A percentile compares a stretch with the other conserved stretches of the same genome.
Evolutionary conservation across 2,113 vertebrate species (phyloP).

Genomic region (Daubentonia madagascariensis): DNA sequence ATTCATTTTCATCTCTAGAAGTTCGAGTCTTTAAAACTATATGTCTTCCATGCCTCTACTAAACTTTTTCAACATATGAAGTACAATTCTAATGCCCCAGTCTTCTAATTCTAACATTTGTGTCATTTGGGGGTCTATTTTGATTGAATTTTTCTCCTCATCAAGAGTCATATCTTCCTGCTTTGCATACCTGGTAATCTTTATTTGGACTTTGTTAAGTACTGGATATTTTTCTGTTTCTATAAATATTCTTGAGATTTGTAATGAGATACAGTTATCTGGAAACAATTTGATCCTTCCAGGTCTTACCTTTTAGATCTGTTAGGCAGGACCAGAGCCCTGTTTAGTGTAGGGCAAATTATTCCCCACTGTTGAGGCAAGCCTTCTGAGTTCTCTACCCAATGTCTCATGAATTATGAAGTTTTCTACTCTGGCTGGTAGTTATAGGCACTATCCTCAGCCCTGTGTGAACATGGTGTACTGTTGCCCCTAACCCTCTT

Average conservation of each 20-base stretch:
- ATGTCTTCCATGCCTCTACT: neutral
- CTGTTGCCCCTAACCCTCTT: neutral
- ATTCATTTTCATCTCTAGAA: neutral
- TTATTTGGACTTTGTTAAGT: neutral
- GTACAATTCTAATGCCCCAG: neutral
- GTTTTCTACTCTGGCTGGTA: neutral
- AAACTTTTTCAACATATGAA: neutral
- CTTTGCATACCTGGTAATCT: neutral
- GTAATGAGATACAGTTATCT: neutral
- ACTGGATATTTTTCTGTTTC: neutral
- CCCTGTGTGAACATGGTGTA: neutral
- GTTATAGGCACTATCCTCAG: neutral
- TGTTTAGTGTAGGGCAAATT: neutral
- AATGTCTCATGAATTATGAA: neutral
- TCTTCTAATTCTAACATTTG: neutral
- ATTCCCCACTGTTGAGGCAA: neutral
- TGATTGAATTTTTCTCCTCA: neutral
- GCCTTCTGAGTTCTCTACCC: neutral
- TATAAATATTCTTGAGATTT: neutral
- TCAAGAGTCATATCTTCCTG: neutral
- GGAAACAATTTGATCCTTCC: neutral
- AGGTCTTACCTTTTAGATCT: neutral
- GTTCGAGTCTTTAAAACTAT: neutral
- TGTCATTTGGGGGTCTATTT: neutral
- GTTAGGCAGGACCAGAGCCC: neutral